Evolutionary conservation across 2,113 vertebrate species (phyloP), one percentile per base, ranked within the genome.

Genomic region (Rhinoderma darwinii): DNA sequence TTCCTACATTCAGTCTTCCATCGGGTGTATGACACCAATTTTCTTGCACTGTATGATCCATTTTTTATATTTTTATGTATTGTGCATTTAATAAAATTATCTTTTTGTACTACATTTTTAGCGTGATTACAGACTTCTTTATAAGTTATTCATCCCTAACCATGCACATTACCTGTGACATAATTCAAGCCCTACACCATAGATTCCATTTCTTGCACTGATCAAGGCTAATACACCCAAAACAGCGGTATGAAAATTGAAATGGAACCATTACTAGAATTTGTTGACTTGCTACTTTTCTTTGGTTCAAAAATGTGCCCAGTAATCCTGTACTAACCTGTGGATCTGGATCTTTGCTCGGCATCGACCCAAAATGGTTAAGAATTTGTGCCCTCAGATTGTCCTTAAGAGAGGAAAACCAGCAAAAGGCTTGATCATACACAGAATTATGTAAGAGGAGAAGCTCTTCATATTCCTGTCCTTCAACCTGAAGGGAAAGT

Each of bases 371-470:
- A 89, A 97, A 99, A 90, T 97, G 97, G 89, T 96, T 97, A 84
- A 96, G 92, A 91, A 97, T 99, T 93, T 99, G 96, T 84, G 92
- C 95, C 94, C 96, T 97, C 95, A 96, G 96, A 91, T 96, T 95
- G 90, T 98, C 97, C 88, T 96, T 96, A 56, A 97, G 96, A 27
- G 96, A 98, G 27, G 95, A 95, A 91, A 99, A 98, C 97, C 97
- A 98, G 91, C 91, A 92, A 87, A 94, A 94, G 12, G 97, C 96
- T 92, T 98, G 96, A 83, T 97, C 97, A 25, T 97, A 97, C 51
- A 98, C 96, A 0, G 96, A 95, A 88, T 97, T 94, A 1, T 97
- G 96, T 83, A 99, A 93, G 83, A 93, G 93, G 50, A 94, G 88
- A 2, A 99, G 96, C 88, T 98, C 96, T 84, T 92, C 91, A 84